Base-by-base conservation (phyloP, 2,888 invertebrate species). In the Fragum fragum region DNA sequence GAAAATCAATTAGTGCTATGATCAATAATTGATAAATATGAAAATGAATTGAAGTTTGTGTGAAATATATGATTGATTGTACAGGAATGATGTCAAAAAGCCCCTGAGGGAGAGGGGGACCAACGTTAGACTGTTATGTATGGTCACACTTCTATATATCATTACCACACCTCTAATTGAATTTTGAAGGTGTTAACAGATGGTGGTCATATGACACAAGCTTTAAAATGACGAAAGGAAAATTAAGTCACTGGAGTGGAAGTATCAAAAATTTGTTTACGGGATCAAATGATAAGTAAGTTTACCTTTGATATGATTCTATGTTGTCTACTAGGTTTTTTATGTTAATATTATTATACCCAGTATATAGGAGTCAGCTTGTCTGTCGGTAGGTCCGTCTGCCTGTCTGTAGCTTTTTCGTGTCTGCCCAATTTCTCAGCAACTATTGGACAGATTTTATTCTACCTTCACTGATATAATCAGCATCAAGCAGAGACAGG, bases 11-110 rank as follows among this genome's bases (percentile, higher is more conserved):
- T n/a, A 36, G 32, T 36, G 32, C 32, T 6, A 36, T 36, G 32
- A 36, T 36, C n/a, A 36, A 26, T 47, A 73, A 29, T 26, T 42
- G 47, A 61, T 73, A 47, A 61, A 42, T 42, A 59, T 26, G 23
- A 61, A 61, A 61, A 73, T 61, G 61, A 61, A 61, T 57, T 61
- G 28, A 61, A 59, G n/a, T n/a, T 14, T 61, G 42, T 61, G 73
- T 47, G 18, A 28, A 73, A 47, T 26, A 39, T 39, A 39, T 73
- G 39, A 61, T 73, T 26, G 28, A 66, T 66, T 1, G 42, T 9
- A 14, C 18, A n/a, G 66, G 23, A 32, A 21, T 47, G 47, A 11
- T 66, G 66, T 66, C 66, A 66, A 39, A 63, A 23, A 66, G 29
- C 6, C 66, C 66, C 42, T 23, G n/a, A 66, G 66, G 66, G 66